phyloP scores from a whole-genome alignment of 2,113 vertebrate genomes.

The Todiramphus saurophagus region DNA sequence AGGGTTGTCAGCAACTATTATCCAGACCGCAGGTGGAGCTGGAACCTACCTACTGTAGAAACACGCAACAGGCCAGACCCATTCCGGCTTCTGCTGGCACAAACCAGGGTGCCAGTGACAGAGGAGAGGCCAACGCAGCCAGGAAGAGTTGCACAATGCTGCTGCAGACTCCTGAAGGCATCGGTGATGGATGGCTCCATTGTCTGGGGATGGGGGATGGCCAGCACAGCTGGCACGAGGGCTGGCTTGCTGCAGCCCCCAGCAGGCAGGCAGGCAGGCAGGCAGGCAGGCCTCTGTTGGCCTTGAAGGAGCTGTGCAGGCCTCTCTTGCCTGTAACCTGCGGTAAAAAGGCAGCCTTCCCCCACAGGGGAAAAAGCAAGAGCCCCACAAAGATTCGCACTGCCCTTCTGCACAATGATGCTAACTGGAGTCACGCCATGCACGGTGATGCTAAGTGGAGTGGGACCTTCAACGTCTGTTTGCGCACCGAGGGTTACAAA shows the following conservation, averaged over 20 bases:
- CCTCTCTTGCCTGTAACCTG: not conserved
- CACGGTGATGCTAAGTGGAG: not conserved
- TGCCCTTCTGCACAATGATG: not conserved
- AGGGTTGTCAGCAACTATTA: not conserved
- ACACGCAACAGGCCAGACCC: accelerated
- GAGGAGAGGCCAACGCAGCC: not conserved
- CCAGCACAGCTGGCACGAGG: conserved; percentile 12
- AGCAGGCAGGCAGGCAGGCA: not conserved
- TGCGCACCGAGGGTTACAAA: not conserved
- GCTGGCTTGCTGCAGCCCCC: not conserved
- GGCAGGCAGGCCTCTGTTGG: not conserved
- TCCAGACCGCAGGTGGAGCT: not conserved
- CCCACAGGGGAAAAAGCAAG: not conserved
- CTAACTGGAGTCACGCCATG: not conserved
- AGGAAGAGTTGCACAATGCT: conserved; percentile 32
- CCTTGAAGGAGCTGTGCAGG: not conserved
- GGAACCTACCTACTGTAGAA: not conserved
- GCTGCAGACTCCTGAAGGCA: conserved; percentile 52
- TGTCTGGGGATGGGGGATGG: conserved; percentile 36
- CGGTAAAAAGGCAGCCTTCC: not conserved
- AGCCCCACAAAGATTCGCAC: accelerated
- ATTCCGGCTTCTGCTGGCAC: conserved; percentile 37
- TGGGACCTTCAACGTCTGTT: not conserved
- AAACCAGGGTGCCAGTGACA: not conserved
- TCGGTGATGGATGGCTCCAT: conserved; percentile 52